A percentile compares a stretch with the other conserved stretches of the same genome.
These are phyloP conservation scores for Haliclona indistincta DNA, from an alignment of 37 sponge, comb jelly and placozoan genomes.

Conservation along the genomic window DNA sequence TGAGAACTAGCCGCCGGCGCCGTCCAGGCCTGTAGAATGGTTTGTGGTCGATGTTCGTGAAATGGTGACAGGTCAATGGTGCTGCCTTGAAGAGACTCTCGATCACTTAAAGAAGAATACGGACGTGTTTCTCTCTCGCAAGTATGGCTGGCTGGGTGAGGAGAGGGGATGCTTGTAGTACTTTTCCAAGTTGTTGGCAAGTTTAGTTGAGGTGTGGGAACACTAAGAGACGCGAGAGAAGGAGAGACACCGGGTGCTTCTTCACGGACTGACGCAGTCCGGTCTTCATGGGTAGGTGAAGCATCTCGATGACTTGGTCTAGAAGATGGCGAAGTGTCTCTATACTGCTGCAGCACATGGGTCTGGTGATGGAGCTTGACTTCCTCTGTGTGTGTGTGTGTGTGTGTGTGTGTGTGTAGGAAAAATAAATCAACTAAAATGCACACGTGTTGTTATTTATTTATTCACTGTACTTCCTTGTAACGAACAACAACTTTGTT, in stretches of 20 bases:
- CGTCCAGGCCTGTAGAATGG: not conserved
- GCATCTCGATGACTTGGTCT: too few relatives aligned
- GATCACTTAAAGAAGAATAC: too few relatives aligned
- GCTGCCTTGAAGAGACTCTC: too few relatives aligned
- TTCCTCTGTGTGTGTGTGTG: slow-evolving; percentile 3
- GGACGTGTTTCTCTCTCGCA: too few relatives aligned
- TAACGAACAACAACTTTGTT: too few relatives aligned
- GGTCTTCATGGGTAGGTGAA: too few relatives aligned
- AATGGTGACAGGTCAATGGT: not conserved
- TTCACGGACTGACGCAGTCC: too few relatives aligned
- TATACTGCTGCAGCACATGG: slow-evolving; percentile 21
- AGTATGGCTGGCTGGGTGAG: too few relatives aligned
- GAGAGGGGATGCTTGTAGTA: slow-evolving; percentile 6
- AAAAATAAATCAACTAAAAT: not conserved
- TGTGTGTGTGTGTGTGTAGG: not conserved
- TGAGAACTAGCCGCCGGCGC: not conserved
- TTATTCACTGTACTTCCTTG: too few relatives aligned
- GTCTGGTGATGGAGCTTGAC: slow-evolving; percentile 8
- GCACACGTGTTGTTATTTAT: not conserved
- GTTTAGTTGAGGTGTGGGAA: slow-evolving; percentile 30
- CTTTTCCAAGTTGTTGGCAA: slow-evolving; percentile 19
- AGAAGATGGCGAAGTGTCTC: not conserved
- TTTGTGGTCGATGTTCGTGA: not conserved
- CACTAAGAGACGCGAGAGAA: too few relatives aligned
- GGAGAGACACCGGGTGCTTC: too few relatives aligned